Evolutionary conservation across 2,888 invertebrate species (phyloP).

Genomic region (Patella pellucida): DNA sequence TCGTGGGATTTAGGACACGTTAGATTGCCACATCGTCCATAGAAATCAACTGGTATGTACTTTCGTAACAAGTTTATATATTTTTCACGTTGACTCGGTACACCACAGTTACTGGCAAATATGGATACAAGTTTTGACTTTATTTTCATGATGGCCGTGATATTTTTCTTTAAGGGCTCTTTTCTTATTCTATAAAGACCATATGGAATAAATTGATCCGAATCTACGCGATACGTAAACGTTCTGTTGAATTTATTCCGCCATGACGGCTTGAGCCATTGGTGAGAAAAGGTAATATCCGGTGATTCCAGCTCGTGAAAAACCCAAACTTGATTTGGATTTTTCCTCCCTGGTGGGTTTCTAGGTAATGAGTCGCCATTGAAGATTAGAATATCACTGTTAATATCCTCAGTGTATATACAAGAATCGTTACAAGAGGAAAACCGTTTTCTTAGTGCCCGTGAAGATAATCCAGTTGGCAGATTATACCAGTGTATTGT

Average conservation of each 20-base stretch:
- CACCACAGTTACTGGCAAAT: conserved; percentile 26
- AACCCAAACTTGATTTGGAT: too few relatives aligned
- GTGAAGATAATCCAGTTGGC: too few relatives aligned
- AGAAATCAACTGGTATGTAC: conserved; percentile 27
- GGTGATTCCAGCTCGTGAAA: too few relatives aligned
- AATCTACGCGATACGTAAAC: conserved; percentile 38
- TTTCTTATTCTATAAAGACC: conserved; percentile 14
- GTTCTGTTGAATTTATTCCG: conserved; percentile 20
- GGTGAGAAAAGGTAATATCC: too few relatives aligned
- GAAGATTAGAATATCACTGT: too few relatives aligned
- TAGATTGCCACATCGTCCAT: conserved; percentile 29
- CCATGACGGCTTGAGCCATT: conserved; percentile 31
- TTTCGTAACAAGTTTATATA: conserved; percentile 25
- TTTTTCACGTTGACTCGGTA: conserved; percentile 22
- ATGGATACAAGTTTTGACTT: conserved; percentile 27
- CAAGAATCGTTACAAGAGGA: too few relatives aligned
- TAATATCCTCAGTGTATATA: too few relatives aligned
- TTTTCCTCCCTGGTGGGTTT: too few relatives aligned
- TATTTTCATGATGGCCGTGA: background rate
- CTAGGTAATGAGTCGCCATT: too few relatives aligned
- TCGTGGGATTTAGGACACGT: background rate
- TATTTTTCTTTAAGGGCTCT: conserved; percentile 14
- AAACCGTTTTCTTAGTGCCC: too few relatives aligned
- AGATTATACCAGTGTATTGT: too few relatives aligned
- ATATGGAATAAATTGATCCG: conserved; percentile 33